Percentiles rank a stretch among this genome's conserved stretches.
Conservation (phyloP, 2,113 vertebrate genomes). For the Artemisiospiza belli region DNA sequence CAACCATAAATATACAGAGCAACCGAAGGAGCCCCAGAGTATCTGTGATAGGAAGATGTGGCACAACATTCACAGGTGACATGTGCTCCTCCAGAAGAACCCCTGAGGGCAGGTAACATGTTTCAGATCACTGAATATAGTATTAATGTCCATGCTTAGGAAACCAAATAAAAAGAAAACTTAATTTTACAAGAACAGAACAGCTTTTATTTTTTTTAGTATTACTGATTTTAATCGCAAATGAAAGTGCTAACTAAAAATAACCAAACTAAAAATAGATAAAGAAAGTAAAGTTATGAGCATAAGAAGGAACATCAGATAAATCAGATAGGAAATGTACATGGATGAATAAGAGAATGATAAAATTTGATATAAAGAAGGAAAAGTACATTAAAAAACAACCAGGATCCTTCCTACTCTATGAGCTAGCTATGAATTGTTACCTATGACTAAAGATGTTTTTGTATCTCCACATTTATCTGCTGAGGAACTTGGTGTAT, state of each 20-base stretch:
- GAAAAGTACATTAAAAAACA: background rate
- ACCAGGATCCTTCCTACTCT: background rate
- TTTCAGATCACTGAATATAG: background rate
- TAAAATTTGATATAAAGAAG: background rate
- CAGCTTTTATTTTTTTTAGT: background rate
- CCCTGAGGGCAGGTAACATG: background rate
- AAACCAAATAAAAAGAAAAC: background rate
- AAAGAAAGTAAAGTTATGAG: background rate
- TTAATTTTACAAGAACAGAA: background rate
- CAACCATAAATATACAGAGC: background rate
- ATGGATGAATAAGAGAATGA: background rate
- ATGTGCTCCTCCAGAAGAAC: background rate
- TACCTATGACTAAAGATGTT: background rate
- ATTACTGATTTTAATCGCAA: background rate
- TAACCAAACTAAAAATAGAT: background rate
- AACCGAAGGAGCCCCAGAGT: background rate
- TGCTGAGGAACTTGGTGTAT: background rate
- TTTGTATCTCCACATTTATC: background rate
- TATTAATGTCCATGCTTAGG: background rate
- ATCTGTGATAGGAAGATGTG: background rate
- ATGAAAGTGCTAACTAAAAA: background rate
- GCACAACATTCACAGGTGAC: background rate
- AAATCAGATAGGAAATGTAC: background rate
- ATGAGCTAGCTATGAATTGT: background rate
- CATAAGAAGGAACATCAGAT: background rate